Conservation (phyloP, 2,113 vertebrate genomes). For the Miniopterus natalensis region DNA sequence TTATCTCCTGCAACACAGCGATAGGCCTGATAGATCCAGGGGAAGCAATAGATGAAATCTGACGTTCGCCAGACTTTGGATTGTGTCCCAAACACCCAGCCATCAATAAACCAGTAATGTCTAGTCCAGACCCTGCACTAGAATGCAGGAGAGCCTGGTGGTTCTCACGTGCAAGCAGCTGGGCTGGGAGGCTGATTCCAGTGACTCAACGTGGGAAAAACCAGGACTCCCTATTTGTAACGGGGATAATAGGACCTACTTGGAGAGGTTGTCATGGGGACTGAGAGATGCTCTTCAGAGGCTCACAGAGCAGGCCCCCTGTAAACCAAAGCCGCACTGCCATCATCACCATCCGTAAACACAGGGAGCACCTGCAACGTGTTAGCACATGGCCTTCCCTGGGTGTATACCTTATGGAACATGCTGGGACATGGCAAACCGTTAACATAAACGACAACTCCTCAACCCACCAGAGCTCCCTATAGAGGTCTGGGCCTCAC, state of each 20-base stretch:
- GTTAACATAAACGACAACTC: too few relatives aligned
- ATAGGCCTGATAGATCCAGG: background rate
- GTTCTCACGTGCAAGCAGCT: accelerated
- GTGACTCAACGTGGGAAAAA: background rate
- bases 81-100: background rate
- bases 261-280: background rate
- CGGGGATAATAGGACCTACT: accelerated
- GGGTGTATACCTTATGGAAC: accelerated
- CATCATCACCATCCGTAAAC: accelerated
- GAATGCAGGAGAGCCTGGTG: background rate
- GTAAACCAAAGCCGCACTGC: accelerated
- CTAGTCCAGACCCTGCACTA: background rate
- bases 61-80: background rate
- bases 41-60: background rate
- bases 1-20: too few relatives aligned
- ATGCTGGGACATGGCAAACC: background rate
- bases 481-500: too few relatives aligned
- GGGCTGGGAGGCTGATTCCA: background rate
- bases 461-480: background rate
- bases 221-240: too few relatives aligned
- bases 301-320: accelerated
- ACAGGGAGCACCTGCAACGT: too few relatives aligned
- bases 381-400: accelerated
- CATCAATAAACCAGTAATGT: accelerated
- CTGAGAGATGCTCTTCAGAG: accelerated